phyloP scores from a whole-genome alignment of 2,797 vertebrate genomes.

The Sebastes vulpes region DNA sequence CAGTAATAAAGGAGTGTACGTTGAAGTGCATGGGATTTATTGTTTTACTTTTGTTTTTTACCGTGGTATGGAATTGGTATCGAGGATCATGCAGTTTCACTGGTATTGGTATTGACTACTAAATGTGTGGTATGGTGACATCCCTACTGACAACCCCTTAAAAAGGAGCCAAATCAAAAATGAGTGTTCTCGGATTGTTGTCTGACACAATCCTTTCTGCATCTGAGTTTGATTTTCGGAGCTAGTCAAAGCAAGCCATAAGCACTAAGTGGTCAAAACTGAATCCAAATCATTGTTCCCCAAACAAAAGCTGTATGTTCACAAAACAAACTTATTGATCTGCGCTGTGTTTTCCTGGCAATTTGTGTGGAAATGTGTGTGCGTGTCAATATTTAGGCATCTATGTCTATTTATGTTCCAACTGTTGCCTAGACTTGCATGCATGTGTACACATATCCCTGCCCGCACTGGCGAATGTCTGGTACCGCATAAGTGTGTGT shows the following conservation, averaged over 20 bases:
- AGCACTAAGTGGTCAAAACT: slow-evolving; percentile 67
- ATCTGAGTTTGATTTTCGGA: slow-evolving; percentile 68
- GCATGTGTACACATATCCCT: slow-evolving; percentile 27
- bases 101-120: background rate
- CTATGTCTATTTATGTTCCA: slow-evolving; percentile 52
- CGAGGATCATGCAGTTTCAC: too few species aligned
- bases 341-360: slow-evolving; percentile 22
- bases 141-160: background rate
- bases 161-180: slow-evolving; percentile 61
- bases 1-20: too few species aligned
- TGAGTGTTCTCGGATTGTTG: slow-evolving; percentile 50
- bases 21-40: too few species aligned
- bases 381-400: slow-evolving; percentile 62
- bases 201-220: slow-evolving; percentile 58
- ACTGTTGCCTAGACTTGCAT: slow-evolving; percentile 47
- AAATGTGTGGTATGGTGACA: background rate
- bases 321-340: slow-evolving; percentile 71
- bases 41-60: too few species aligned
- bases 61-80: too few species aligned
- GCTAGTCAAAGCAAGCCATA: slow-evolving; percentile 53
- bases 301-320: slow-evolving; percentile 72
- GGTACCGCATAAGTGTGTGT: background rate
- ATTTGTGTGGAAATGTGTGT: slow-evolving; percentile 31
- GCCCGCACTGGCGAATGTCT: background rate
- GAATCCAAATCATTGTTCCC: slow-evolving; percentile 66